Evolutionary conservation across 2,113 vertebrate genomes (phyloP).

Genomic region (Gavia stellata): DNA sequence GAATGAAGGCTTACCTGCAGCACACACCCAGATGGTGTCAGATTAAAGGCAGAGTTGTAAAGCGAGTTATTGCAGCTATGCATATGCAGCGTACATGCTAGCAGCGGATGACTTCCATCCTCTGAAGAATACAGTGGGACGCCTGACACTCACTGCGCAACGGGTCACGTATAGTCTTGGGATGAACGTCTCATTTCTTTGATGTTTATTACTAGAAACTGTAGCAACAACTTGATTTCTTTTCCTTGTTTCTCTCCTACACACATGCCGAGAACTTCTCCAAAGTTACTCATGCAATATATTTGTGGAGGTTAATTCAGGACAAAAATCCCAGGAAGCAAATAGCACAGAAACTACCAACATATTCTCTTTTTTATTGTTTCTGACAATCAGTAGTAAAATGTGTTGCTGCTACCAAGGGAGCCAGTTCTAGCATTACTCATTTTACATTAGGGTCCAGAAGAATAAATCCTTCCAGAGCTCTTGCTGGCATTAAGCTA

Average conservation of each 20-base stretch:
- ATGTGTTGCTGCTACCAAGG: constrained; percentile 50
- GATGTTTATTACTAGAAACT: background rate
- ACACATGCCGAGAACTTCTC: background rate
- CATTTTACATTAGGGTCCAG: constrained; percentile 54
- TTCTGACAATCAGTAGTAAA: constrained; percentile 68
- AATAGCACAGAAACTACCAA: constrained; percentile 30
- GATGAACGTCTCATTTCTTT: background rate
- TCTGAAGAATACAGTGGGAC: background rate
- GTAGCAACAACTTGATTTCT: background rate
- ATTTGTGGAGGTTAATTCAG: constrained; percentile 59
- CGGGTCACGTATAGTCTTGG: background rate
- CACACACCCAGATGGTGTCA: background rate
- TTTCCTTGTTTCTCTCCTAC: background rate
- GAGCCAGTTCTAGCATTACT: constrained; percentile 55
- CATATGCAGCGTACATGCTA: accelerated
- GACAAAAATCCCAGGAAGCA: constrained; percentile 51
- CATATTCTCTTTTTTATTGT: constrained; percentile 52
- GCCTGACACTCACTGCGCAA: background rate
- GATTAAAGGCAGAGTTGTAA: background rate
- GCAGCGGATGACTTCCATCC: background rate
- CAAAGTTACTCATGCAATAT: constrained; percentile 30
- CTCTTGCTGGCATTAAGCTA: constrained; percentile 50
- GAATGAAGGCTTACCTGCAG: background rate
- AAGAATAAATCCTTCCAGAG: constrained; percentile 56
- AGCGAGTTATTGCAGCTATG: background rate